Evolutionary conservation across 1,140 invertebrate genomes (phyloP).

Genomic region (Daktulosphaira vitifoliae): DNA sequence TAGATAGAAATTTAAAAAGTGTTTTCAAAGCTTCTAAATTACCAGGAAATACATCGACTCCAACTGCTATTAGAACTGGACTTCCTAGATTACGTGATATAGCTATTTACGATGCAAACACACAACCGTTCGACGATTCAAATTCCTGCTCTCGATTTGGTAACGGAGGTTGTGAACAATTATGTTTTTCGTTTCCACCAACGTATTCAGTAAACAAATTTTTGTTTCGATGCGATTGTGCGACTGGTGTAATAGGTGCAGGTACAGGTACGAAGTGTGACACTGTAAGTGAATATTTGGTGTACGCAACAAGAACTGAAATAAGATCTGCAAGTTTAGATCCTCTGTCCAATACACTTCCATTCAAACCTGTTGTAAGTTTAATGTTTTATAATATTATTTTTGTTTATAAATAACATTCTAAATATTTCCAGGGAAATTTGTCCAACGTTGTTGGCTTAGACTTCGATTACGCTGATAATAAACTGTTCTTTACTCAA

Average conservation of each 20-base stretch:
- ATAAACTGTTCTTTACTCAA: constrained; percentile 81
- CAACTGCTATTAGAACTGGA: constrained; percentile 63
- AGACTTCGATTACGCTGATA: constrained; percentile 88
- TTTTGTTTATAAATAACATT: neutral
- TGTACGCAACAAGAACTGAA: constrained; percentile 86
- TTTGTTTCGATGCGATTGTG: constrained; percentile 80
- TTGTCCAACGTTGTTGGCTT: constrained; percentile 93
- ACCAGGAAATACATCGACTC: constrained; percentile 55
- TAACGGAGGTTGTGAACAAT: constrained; percentile 80
- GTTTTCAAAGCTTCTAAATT: constrained; percentile 78
- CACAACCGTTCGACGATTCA: constrained; percentile 69
- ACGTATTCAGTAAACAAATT: constrained; percentile 44
- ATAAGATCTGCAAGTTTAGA: constrained; percentile 77
- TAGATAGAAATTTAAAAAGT: constrained; percentile 83
- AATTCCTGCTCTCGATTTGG: constrained; percentile 64
- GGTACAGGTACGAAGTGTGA: constrained; percentile 62
- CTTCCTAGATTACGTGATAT: constrained; percentile 77
- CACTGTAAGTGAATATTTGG: constrained; percentile 74
- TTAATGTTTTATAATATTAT: neutral
- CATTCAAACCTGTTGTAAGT: constrained; percentile 66
- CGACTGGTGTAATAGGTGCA: constrained; percentile 61
- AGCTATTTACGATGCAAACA: constrained; percentile 77
- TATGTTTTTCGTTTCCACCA: constrained; percentile 86
- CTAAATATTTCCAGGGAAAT: constrained; percentile 51
- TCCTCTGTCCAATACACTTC: constrained; percentile 65